phyloP scores from a whole-genome alignment of 2,113 vertebrate species.

The Dipodomys spectabilis region DNA sequence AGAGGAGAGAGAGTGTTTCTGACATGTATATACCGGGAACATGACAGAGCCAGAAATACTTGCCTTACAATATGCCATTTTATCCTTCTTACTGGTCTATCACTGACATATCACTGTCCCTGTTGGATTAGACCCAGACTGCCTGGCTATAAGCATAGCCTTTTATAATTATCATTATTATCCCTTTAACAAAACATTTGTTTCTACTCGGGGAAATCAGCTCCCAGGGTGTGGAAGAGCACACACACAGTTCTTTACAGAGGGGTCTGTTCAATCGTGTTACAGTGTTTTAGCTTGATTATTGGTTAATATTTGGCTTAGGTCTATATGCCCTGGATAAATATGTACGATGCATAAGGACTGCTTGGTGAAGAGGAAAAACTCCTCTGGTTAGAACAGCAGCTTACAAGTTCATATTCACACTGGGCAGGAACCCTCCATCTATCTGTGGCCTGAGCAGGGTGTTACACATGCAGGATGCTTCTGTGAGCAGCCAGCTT shows the following conservation, averaged over 20 bases:
- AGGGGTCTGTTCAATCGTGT: slow-evolving; percentile 41
- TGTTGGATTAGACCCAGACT: slow-evolving; percentile 28
- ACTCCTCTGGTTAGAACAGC: slow-evolving; percentile 59
- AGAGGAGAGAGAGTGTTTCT: background rate
- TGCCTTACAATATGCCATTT: slow-evolving; percentile 1
- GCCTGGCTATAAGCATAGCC: slow-evolving; percentile 2
- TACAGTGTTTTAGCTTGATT: slow-evolving; percentile 59
- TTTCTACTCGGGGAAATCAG: slow-evolving; percentile 35
- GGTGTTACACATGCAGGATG: background rate
- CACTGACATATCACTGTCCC: slow-evolving; percentile 18
- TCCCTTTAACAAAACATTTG: slow-evolving; percentile 59
- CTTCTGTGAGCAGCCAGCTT: slow-evolving; percentile 47
- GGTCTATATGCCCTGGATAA: slow-evolving; percentile 53
- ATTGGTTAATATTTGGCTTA: slow-evolving; percentile 73
- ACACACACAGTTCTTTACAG: slow-evolving; percentile 59
- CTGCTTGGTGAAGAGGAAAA: background rate
- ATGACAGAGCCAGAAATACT: slow-evolving; percentile 35
- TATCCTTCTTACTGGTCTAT: slow-evolving; percentile 39
- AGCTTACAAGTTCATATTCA: slow-evolving; percentile 41
- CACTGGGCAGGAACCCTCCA: background rate
- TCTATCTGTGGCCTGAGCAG: background rate
- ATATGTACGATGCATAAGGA: background rate
- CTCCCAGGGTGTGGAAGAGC: slow-evolving; percentile 48
- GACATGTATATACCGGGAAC: background rate
- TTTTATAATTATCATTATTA: slow-evolving; percentile 48